A percentile compares a stretch with the other conserved stretches of the same genome.
Conservation (phyloP, 2,888 invertebrate genomes). For the Phaonia tiefii region DNA sequence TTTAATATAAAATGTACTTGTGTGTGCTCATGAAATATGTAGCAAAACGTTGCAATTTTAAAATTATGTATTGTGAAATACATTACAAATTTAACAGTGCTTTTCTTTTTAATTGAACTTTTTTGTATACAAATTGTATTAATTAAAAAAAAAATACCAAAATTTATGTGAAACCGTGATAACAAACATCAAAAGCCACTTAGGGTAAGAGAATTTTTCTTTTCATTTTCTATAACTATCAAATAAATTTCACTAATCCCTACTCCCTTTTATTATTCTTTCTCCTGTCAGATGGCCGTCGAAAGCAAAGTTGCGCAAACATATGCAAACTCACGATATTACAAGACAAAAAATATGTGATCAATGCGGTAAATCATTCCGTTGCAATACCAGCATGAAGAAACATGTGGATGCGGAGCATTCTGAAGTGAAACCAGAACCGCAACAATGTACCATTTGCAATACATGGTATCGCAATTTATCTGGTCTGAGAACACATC, state of each 20-base stretch:
- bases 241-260: not conserved
- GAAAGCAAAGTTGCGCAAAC: constrained; percentile 61
- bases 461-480: constrained; percentile 77
- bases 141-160: constrained; percentile 9
- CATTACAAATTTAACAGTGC: no score
- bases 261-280: constrained; percentile 7
- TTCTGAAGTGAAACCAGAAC: constrained; percentile 74
- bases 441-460: constrained; percentile 76
- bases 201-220: constrained; percentile 65
- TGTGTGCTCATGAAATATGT: no score
- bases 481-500: constrained; percentile 76
- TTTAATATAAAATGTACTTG: no score
- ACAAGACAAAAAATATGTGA: constrained; percentile 75
- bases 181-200: constrained; percentile 61
- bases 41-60: no score
- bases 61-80: no score
- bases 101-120: not conserved
- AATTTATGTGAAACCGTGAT: constrained; percentile 26
- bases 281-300: constrained; percentile 57
- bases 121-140: not conserved
- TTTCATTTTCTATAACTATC: not conserved
- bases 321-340: constrained; percentile 71
- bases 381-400: constrained; percentile 74
- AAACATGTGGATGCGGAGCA: constrained; percentile 77
- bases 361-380: constrained; percentile 75